Evolutionary conservation across 2,797 vertebrate genomes (phyloP).

Genomic region (Sebastolobus alascanus): DNA sequence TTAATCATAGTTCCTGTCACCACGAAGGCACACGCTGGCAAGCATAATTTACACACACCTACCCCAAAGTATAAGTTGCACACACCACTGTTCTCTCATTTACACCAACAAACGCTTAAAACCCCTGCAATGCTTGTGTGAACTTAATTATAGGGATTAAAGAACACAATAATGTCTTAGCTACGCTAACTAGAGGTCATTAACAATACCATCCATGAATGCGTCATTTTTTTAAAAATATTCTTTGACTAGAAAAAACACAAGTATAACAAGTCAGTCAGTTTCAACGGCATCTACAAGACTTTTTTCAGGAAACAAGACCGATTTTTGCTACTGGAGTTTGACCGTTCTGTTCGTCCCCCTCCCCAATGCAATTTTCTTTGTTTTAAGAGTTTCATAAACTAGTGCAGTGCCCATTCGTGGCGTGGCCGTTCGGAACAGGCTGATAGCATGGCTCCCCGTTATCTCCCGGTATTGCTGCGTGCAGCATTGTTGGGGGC

Average conservation of each 20-base stretch:
- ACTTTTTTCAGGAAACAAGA: not conserved
- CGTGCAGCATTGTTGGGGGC: too few species aligned
- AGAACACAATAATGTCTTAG: not conserved
- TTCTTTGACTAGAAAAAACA: not conserved
- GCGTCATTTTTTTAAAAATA: too few species aligned
- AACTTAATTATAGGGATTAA: not conserved
- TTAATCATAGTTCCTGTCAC: conserved; percentile 15
- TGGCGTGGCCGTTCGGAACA: too few species aligned
- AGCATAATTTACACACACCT: conserved; percentile 5
- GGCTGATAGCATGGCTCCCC: too few species aligned
- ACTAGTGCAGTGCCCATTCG: too few species aligned
- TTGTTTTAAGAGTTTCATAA: not conserved
- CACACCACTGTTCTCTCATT: not conserved
- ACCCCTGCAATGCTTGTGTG: not conserved
- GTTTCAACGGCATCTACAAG: not conserved
- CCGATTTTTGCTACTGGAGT: not conserved
- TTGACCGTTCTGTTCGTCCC: not conserved
- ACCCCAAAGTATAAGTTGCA: not conserved
- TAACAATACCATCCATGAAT: not conserved
- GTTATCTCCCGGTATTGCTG: too few species aligned
- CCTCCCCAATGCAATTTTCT: not conserved
- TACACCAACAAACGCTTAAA: not conserved
- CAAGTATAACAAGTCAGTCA: not conserved
- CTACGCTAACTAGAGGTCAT: not conserved
- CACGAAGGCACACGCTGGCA: conserved; percentile 10